These are phyloP conservation scores for Sphenodon punctatus DNA, from an alignment of 2,797 vertebrate genomes.

Conservation along the genomic window DNA sequence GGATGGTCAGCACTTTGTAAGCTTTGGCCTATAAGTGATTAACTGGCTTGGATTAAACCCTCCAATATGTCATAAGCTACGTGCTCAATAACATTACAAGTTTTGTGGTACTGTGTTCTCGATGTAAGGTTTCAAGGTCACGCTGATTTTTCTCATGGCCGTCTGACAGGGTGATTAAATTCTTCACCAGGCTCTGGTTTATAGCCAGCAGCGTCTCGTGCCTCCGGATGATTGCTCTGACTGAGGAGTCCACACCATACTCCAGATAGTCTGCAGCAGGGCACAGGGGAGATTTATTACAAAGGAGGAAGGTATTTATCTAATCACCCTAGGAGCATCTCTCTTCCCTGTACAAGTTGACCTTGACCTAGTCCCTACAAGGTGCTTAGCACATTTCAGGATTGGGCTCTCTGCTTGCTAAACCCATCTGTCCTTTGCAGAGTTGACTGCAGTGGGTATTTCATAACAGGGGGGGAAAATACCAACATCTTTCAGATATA, in stretches of 20 bases:
- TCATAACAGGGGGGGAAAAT: background rate
- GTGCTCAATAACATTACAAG: conserved; percentile 56
- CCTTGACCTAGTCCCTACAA: too few relatives aligned
- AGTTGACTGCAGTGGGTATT: background rate
- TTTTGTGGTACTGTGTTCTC: conserved; percentile 74
- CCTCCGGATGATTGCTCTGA: conserved; percentile 75
- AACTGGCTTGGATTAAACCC: background rate
- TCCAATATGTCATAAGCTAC: conserved; percentile 38
- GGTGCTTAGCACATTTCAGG: too few relatives aligned
- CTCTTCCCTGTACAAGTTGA: background rate
- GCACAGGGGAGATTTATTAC: background rate
- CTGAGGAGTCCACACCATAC: conserved; percentile 64
- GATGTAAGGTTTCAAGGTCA: conserved; percentile 70
- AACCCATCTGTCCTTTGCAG: too few relatives aligned
- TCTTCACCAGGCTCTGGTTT: conserved; percentile 71
- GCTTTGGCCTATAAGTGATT: background rate
- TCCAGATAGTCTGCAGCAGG: conserved; percentile 60
- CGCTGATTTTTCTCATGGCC: conserved; percentile 70
- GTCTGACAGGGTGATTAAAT: conserved; percentile 68
- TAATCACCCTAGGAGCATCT: background rate
- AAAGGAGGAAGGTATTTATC: background rate
- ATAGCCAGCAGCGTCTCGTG: conserved; percentile 73
- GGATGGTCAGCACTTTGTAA: background rate
- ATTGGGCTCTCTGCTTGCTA: too few relatives aligned
- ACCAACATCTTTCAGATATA: background rate